These are phyloP conservation scores for Dicranocentrus wangi DNA, from an alignment of 2,888 invertebrate species.

Conservation along the genomic window DNA sequence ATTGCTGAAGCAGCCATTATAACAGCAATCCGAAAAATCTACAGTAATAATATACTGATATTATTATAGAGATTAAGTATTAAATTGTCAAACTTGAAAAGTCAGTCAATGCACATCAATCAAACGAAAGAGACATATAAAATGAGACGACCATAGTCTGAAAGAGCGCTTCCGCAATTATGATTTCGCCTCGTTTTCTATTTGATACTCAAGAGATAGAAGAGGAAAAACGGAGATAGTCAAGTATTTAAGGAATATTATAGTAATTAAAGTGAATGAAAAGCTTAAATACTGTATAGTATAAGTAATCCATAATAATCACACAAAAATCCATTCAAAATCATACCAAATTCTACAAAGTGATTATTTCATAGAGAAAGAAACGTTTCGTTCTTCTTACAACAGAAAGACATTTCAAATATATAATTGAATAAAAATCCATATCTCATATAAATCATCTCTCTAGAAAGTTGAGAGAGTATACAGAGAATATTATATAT, in stretches of 20 bases:
- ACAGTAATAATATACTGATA: constrained; percentile 10
- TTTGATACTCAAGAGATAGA: neutral
- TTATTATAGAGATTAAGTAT: neutral
- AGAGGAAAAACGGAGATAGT: neutral
- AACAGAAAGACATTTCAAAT: neutral
- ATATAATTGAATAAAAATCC: neutral
- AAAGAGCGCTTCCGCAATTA: too few relatives aligned
- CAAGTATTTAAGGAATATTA: neutral
- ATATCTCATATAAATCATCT: neutral
- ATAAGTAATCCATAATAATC: too few relatives aligned
- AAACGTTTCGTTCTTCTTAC: neutral
- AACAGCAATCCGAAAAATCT: constrained; percentile 28
- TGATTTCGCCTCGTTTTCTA: neutral
- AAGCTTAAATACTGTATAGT: constrained; percentile 18
- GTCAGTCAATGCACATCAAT: constrained; percentile 28
- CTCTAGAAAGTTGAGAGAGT: neutral
- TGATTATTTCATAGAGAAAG: constrained; percentile 1
- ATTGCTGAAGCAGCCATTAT: constrained; percentile 55
- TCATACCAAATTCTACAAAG: constrained; percentile 35
- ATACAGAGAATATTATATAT: too few relatives aligned
- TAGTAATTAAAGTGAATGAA: constrained; percentile 7
- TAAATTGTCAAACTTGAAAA: constrained; percentile 29
- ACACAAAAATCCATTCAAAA: constrained; percentile 23
- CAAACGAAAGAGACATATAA: neutral
- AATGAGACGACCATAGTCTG: neutral